phyloP scores from a whole-genome alignment of 2,113 vertebrate genomes.

The Nycticryphes semicollaris region DNA sequence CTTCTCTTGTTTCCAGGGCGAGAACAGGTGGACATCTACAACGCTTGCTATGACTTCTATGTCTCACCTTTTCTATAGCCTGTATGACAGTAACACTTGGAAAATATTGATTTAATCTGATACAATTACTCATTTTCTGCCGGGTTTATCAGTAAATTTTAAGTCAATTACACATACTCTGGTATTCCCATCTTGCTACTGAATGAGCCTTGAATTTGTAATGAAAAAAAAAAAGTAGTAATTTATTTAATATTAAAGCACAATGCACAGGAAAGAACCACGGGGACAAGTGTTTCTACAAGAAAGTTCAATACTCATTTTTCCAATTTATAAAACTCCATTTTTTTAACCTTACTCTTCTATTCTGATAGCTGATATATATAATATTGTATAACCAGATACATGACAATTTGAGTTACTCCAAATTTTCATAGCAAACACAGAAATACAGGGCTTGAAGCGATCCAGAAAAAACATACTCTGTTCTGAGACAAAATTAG shows the following conservation, averaged over 20 bases:
- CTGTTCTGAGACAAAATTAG: slow-evolving; percentile 16
- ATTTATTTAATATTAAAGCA: not conserved
- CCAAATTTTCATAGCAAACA: not conserved
- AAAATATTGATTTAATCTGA: not conserved
- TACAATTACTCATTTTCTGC: not conserved
- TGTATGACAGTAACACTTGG: not conserved
- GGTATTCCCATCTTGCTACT: not conserved
- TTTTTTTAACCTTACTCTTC: not conserved
- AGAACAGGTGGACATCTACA: not conserved
- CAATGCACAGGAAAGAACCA: not conserved
- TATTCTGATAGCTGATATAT: not conserved
- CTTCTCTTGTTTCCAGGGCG: not conserved
- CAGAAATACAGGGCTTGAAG: not conserved
- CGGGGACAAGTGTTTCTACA: not conserved
- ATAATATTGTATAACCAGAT: not conserved
- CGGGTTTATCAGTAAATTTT: not conserved
- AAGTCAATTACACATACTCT: not conserved
- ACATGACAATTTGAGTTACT: not conserved
- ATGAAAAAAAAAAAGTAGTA: not conserved
- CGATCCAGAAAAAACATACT: not conserved
- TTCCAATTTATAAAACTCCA: rapidly evolving
- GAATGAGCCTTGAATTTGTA: not conserved
- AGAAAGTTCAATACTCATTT: not conserved
- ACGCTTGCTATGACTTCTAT: not conserved
- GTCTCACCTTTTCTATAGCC: not conserved